phyloP scores from a whole-genome alignment of 2,888 invertebrate species.

The Microdon myrmicae region DNA sequence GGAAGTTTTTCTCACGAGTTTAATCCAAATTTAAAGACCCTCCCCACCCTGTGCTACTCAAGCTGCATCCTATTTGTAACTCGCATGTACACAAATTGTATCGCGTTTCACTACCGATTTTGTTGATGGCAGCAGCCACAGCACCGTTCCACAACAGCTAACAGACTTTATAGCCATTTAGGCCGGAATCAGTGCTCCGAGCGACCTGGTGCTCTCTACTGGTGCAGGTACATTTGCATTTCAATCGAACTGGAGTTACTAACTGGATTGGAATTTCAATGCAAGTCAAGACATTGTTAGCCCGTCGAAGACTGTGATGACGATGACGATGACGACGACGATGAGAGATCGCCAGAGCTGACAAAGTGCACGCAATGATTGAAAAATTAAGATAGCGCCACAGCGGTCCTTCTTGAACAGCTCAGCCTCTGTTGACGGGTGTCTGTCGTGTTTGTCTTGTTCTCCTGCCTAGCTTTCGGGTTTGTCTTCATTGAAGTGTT shows the following conservation, averaged over 20 bases:
- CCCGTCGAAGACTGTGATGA: too few species aligned
- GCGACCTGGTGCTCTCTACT: too few species aligned
- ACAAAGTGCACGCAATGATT: slow-evolving; percentile 52
- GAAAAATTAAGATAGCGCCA: slow-evolving; percentile 47
- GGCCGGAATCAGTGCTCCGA: too few species aligned
- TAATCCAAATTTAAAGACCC: slow-evolving; percentile 51
- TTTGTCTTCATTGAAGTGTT: slow-evolving; percentile 43
- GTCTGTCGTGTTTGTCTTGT: slow-evolving; percentile 6
- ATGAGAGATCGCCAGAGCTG: slow-evolving; percentile 38
- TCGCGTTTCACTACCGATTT: slow-evolving; percentile 40
- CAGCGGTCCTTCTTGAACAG: background rate
- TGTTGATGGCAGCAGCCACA: background rate
- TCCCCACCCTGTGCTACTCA: background rate
- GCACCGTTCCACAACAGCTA: slow-evolving; percentile 2
- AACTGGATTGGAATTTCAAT: slow-evolving; percentile 17
- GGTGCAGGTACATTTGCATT: slow-evolving; percentile 51
- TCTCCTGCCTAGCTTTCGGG: slow-evolving; percentile 9
- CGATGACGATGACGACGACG: slow-evolving; percentile 20
- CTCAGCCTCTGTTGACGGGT: slow-evolving; percentile 9
- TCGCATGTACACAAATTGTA: slow-evolving; percentile 34
- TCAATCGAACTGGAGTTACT: slow-evolving; percentile 41
- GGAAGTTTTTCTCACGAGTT: slow-evolving; percentile 54
- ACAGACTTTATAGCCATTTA: too few species aligned
- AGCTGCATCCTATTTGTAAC: slow-evolving; percentile 29
- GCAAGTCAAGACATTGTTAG: slow-evolving; percentile 12